Evolutionary conservation across 2,113 vertebrate species (phyloP).

Genomic region (Callithrix jacchus): DNA sequence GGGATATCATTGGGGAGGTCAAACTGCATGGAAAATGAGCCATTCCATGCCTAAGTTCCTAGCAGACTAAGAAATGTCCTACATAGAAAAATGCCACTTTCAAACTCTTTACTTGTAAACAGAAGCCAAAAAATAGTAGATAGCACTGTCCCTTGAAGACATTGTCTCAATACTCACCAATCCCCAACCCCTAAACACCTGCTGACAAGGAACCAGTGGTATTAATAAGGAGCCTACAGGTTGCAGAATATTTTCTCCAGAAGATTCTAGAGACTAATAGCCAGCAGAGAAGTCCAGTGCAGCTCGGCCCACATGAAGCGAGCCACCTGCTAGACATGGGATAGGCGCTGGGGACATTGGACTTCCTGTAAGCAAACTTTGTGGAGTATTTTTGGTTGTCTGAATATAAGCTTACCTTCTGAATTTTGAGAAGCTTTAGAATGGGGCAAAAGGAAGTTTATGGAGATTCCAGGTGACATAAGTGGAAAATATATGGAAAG

Average conservation of each 20-base stretch:
- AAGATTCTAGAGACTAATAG: background rate
- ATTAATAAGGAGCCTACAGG: background rate
- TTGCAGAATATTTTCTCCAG: background rate
- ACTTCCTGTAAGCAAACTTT: background rate
- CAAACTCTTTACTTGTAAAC: background rate
- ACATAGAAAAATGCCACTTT: background rate
- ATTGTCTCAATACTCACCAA: background rate
- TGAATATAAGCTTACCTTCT: background rate
- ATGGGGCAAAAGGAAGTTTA: background rate
- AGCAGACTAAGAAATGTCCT: background rate
- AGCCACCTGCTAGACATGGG: background rate
- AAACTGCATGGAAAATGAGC: background rate
- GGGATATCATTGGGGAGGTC: fast-evolving
- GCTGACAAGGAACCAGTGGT: background rate
- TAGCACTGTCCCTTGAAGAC: background rate
- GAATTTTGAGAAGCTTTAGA: background rate
- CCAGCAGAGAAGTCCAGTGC: background rate
- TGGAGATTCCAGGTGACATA: background rate
- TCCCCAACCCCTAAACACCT: background rate
- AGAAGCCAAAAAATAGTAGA: background rate
- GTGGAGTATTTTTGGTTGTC: background rate
- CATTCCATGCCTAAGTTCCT: background rate
- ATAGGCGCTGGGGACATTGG: background rate
- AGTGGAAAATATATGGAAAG: background rate
- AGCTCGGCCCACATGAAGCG: background rate